Evolutionary conservation across 1,140 invertebrate genomes (phyloP), one percentile per base, ranked within the genome.

Genomic region (Chymomyza costata): DNA sequence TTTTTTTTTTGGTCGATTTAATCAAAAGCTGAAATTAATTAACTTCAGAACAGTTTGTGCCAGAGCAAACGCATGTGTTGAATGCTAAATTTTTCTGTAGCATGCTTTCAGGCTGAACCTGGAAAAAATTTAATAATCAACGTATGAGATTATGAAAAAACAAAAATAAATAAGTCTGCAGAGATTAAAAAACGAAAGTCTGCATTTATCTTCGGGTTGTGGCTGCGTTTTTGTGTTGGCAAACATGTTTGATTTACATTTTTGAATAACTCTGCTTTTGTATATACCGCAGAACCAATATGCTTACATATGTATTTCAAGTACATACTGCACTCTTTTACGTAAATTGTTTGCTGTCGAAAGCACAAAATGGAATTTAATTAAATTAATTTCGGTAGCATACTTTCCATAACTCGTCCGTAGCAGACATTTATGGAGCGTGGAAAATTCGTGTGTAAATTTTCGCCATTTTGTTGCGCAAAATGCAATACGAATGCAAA

Each of bases 221-320:
- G 25, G 13, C 10, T 19, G 6, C 3, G 19, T 40, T 54, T 54
- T 54, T 47, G 21, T 38, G 14, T 18, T n/a, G n/a, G n/a, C 66
- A 76, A 76, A 76, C 71, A 78, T n/a, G n/a, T 76, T 76, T 76
- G 49, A 71, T 78, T 78, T 66, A 78, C 50, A 71, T 76, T 66
- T 78, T 76, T 66, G 66, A 76, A 78, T 71, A 78, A 76, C 56
- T 71, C 73, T n/a, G 37, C 65, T 31, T 44, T n/a, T n/a, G 55
- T 51, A 63, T 76, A 65, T 78, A 49, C 55, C 50, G 30, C 19
- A 52, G 35, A 8, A 31, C 54, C 37, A 50, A 30, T 19, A 11
- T 14, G 18, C 17, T 16, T 7, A 38, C 15, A 18, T 41, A 16
- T 34, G 14, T 18, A 41, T 41, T 28, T 54, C 10, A 47, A 5